Base-by-base conservation (phyloP, 2,797 vertebrate species). In the Melanotaenia parkinsoni region DNA sequence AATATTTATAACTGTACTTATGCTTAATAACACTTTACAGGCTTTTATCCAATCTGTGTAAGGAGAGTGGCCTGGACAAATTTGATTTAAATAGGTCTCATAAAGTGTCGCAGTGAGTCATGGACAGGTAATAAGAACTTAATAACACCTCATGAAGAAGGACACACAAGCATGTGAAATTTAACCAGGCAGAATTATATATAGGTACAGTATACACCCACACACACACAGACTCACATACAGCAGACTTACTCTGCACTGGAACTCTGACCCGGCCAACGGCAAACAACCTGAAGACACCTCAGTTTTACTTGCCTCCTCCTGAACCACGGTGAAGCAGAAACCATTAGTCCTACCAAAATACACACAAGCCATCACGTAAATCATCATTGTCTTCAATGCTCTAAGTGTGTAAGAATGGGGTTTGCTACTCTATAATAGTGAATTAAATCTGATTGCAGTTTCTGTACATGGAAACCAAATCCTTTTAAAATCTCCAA, bases 241-340 rank as follows among this genome's bases (percentile, higher is more conserved):
- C 37, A 76, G 47, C 37, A 76, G 47, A 87, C 93, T 92, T 85
- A 99, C 98, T 86, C 96, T 95, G 88, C 98, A 99, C 76, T 99
- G 98, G 87, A 99, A 99, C 91, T 98, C 96, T 0, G 96, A 98
- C 50, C 98, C 98, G 43, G 94, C 95, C 54, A 95, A 92, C 71
- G 95, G 95, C 69, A 99, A 92, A 80, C 98, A 99, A 63, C 98
- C 98, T 9, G 96, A 95, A 5, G 96, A 97, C 70, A 96, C 84
- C 2, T 96, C 86, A 7, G 95, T 94, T 72, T 93, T 88, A 14
- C 97, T 96, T 0, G 95, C 95, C 30, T 98, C 96, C 85, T 98
- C 96, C 90, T 96, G 96, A 90, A 98, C 96, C 94, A 99, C 99
- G 24, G 96, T 97, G 93, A 99, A 99, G 92, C 98, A 99, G 81